Percentiles rank a stretch among this genome's conserved stretches.
Conservation (phyloP, 2,797 vertebrate genomes). For the Pogoniulus pusillus region DNA sequence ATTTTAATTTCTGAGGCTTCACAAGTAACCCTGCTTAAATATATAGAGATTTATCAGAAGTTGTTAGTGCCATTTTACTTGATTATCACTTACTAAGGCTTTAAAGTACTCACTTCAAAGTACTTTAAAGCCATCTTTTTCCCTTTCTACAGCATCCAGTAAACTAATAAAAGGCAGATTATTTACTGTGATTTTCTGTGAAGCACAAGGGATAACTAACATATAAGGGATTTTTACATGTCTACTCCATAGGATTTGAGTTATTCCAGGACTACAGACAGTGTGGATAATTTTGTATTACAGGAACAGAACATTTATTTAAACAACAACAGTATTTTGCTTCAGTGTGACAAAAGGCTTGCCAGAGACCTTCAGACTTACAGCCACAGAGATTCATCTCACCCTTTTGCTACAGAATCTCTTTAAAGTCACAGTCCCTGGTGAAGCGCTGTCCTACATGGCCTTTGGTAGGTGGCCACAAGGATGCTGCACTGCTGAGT, state of each 20-base stretch:
- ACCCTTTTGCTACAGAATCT: neutral
- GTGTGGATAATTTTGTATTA: neutral
- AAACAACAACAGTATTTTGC: neutral
- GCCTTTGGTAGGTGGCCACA: neutral
- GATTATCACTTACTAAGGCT: conserved; percentile 50
- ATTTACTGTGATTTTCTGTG: conserved; percentile 29
- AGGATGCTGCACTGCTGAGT: neutral
- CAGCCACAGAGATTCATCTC: neutral
- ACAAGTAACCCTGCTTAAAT: conserved; percentile 60
- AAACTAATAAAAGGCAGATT: conserved; percentile 62
- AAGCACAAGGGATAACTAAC: conserved; percentile 17
- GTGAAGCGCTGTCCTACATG: neutral
- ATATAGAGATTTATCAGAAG: conserved; percentile 33
- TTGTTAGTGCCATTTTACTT: conserved; percentile 57
- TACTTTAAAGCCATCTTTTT: conserved; percentile 42
- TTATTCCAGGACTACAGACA: neutral
- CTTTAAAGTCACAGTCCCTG: neutral
- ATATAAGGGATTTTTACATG: neutral
- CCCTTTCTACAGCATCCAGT: conserved; percentile 28
- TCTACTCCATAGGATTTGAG: neutral
- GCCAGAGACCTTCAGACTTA: neutral
- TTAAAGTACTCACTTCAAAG: conserved; percentile 36
- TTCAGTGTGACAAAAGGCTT: neutral
- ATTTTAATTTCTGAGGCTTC: conserved; percentile 61
- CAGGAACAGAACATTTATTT: neutral